phyloP scores from a whole-genome alignment of 2,113 vertebrate species.

The Smithornis capensis region DNA sequence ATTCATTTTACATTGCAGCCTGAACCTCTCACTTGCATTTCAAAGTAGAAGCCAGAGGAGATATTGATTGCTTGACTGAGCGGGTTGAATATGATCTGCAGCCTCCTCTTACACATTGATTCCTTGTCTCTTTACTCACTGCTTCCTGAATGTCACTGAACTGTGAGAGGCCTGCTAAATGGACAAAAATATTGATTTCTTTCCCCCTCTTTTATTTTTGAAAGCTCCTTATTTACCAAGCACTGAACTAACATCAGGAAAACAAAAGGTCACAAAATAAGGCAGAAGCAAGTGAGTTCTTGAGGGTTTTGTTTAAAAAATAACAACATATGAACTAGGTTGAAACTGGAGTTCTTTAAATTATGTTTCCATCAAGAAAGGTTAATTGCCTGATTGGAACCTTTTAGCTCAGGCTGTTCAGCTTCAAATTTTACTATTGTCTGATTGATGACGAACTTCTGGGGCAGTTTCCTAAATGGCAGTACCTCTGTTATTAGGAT shows the following conservation, averaged over 20 bases:
- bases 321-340: neutral
- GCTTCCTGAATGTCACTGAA: conserved; percentile 64
- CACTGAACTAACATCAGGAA: conserved; percentile 56
- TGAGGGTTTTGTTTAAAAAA: neutral
- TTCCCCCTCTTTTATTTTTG: conserved; percentile 39
- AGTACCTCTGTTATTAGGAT: neutral
- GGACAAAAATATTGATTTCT: conserved; percentile 77
- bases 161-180: conserved; percentile 69
- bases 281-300: neutral
- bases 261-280: conserved; percentile 49
- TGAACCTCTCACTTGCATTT: conserved; percentile 59
- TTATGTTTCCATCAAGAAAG: neutral
- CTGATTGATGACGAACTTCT: neutral
- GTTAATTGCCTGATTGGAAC: neutral
- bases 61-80: conserved; percentile 59
- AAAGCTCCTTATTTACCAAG: conserved; percentile 72
- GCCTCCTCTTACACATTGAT: conserved; percentile 63
- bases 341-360: neutral
- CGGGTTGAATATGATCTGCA: conserved; percentile 44
- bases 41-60: conserved; percentile 47
- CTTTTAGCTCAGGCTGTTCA: neutral
- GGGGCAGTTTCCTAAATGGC: neutral
- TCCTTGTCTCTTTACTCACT: conserved; percentile 53
- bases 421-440: neutral
- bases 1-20: conserved; percentile 19